Conservation (phyloP, 1,140 invertebrate species). For the Drosophila arawakana region DNA sequence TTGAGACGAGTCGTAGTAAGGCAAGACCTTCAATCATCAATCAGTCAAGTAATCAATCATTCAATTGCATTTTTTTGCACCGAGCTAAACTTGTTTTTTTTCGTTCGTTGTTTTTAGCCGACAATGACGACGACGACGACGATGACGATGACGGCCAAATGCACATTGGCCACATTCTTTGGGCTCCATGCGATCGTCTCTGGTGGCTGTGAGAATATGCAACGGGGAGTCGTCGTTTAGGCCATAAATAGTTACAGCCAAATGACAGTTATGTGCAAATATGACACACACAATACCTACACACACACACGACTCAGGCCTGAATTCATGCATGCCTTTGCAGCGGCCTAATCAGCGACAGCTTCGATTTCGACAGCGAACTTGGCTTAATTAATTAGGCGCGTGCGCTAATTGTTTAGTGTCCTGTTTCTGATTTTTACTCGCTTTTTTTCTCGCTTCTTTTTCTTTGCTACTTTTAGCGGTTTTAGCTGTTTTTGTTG, state of each 20-base stretch:
- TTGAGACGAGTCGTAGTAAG: background rate
- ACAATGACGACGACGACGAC: slow-evolving; percentile 42
- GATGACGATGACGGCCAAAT: slow-evolving; percentile 46
- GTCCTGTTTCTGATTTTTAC: slow-evolving; percentile 37
- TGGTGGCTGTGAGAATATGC: slow-evolving; percentile 47
- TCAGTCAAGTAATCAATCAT: slow-evolving; percentile 72
- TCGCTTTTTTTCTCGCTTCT: slow-evolving; percentile 20
- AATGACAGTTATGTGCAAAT: slow-evolving; percentile 66
- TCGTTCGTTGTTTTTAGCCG: background rate
- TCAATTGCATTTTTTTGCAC: slow-evolving; percentile 51
- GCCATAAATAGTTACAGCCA: slow-evolving; percentile 68
- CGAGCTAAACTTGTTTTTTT: slow-evolving; percentile 11
- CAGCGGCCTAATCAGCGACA: slow-evolving; percentile 21
- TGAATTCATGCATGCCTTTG: slow-evolving; percentile 9
- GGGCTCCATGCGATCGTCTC: slow-evolving; percentile 10
- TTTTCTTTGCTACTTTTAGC: slow-evolving; percentile 36
- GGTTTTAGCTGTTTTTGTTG: slow-evolving; percentile 33
- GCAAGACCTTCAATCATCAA: slow-evolving; percentile 71
- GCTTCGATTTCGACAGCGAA: slow-evolving; percentile 13
- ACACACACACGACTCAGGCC: background rate
- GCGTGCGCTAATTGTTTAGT: slow-evolving; percentile 68
- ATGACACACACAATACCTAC: slow-evolving; percentile 30
- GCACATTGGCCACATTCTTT: slow-evolving; percentile 52
- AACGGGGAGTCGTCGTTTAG: slow-evolving; percentile 43
- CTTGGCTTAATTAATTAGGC: slow-evolving; percentile 60